Percentiles rank a stretch among this genome's conserved stretches.
These are phyloP conservation scores for Cepaea hortensis DNA, from an alignment of 2,888 invertebrate species.

Conservation along the genomic window DNA sequence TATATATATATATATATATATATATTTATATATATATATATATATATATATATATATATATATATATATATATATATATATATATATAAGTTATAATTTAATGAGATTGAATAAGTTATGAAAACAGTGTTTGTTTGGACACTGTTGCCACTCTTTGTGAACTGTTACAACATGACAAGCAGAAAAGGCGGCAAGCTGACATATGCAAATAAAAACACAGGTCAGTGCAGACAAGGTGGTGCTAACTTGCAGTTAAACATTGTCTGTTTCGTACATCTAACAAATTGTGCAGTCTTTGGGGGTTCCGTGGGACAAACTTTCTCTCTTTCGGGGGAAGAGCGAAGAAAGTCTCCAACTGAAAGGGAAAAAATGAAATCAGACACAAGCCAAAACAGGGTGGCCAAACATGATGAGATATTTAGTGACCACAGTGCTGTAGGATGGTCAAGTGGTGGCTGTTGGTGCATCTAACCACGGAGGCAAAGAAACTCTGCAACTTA, in stretches of 20 bases:
- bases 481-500: no score
- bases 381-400: slow-evolving; percentile 23
- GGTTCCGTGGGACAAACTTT: slow-evolving; percentile 70
- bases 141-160: slow-evolving; percentile 2
- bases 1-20: no score
- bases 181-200: background rate
- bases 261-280: slow-evolving; percentile 63
- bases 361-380: slow-evolving; percentile 50
- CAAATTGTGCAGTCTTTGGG: slow-evolving; percentile 63
- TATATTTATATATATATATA: no score
- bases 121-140: no score
- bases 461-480: background rate
- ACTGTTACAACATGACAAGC: background rate
- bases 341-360: slow-evolving; percentile 73
- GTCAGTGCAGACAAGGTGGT: slow-evolving; percentile 32
- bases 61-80: no score
- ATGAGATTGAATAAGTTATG: no score
- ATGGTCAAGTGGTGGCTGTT: background rate
- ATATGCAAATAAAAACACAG: background rate
- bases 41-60: no score
- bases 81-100: no score
- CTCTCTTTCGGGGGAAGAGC: slow-evolving; percentile 68
- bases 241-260: slow-evolving; percentile 36
- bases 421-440: slow-evolving; percentile 8
- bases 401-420: slow-evolving; percentile 29